Percentiles rank a stretch among this genome's conserved stretches.
phyloP scores from a whole-genome alignment of 2,113 vertebrate species.

The Alaudala cheleensis region DNA sequence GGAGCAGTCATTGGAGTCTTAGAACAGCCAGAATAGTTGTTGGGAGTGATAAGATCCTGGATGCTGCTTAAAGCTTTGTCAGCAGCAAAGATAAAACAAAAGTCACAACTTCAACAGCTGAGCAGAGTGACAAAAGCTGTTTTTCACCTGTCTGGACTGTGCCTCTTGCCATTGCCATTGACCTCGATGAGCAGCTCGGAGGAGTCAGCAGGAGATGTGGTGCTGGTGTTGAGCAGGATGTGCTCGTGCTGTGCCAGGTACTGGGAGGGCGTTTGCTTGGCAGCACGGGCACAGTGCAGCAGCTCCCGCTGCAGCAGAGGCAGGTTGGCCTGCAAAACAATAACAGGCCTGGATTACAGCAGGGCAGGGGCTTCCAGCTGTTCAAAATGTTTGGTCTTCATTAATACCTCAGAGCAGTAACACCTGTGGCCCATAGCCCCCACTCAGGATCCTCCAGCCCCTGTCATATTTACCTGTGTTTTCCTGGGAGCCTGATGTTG shows the following conservation, averaged over 20 bases:
- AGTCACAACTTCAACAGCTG: accelerated
- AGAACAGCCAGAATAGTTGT: neutral
- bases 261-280: constrained; percentile 97
- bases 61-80: neutral
- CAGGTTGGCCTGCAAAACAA: constrained; percentile 87
- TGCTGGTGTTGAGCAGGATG: constrained; percentile 91
- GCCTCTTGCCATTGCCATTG: constrained; percentile 86
- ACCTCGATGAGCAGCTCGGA: constrained; percentile 93
- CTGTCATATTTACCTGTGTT: neutral
- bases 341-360: neutral
- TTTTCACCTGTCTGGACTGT: constrained; percentile 89
- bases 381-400: neutral
- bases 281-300: constrained; percentile 93
- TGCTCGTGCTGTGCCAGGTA: constrained; percentile 98
- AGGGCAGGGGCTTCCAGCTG: neutral
- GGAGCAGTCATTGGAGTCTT: neutral
- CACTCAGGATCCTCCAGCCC: neutral
- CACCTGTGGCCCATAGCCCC: neutral
- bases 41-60: neutral
- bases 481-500: neutral
- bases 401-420: neutral
- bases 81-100: neutral
- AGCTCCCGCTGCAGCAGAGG: constrained; percentile 95
- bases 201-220: constrained; percentile 89
- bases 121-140: neutral